Percentiles rank a stretch among this genome's conserved stretches.
Conservation (phyloP, 2,113 vertebrate species). For the Oncorhynchus mykiss region DNA sequence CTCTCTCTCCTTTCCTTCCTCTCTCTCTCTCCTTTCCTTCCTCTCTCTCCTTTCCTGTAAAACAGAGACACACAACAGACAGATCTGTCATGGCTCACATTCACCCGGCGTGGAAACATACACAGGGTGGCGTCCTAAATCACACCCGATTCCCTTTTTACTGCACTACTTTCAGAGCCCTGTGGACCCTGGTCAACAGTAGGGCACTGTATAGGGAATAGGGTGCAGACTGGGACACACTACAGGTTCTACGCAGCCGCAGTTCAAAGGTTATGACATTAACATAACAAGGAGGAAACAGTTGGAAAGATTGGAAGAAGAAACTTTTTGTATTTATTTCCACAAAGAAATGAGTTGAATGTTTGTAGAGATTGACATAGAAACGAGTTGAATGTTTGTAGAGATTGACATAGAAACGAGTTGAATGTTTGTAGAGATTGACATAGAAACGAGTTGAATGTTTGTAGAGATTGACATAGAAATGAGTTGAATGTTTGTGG, state of each 20-base stretch:
- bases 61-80: too few species aligned
- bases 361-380: neutral
- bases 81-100: too few species aligned
- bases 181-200: too few species aligned
- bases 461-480: slow-evolving; percentile 1
- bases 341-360: slow-evolving; percentile 20
- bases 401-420: slow-evolving; percentile 14
- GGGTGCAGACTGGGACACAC: too few species aligned
- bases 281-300: neutral
- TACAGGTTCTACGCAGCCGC: neutral
- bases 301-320: slow-evolving; percentile 24
- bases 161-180: too few species aligned
- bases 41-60: neutral
- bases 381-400: slow-evolving; percentile 2
- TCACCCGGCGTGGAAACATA: too few species aligned
- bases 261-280: neutral
- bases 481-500: neutral
- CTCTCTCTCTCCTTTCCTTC: too few species aligned
- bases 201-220: too few species aligned
- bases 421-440: neutral
- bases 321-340: slow-evolving; percentile 31
- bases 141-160: too few species aligned
- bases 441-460: slow-evolving; percentile 9
- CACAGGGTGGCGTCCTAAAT: too few species aligned
- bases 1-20: too few species aligned